These are phyloP conservation scores for Formica selysi DNA, from an alignment of 1,140 invertebrate species.

Conservation along the genomic window DNA sequence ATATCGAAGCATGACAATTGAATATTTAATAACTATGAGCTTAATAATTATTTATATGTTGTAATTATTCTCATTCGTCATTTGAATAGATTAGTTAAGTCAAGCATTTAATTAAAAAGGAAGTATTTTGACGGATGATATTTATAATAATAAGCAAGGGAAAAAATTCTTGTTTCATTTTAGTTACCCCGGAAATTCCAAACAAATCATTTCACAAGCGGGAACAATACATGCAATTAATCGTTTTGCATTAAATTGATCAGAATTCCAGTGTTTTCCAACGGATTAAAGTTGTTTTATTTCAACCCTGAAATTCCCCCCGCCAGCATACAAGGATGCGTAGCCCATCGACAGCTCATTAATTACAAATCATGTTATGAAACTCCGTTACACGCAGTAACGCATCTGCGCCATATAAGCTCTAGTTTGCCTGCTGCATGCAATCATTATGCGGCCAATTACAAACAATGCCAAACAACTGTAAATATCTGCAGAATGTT, in stretches of 20 bases:
- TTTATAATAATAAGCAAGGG: too few relatives aligned
- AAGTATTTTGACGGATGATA: too few relatives aligned
- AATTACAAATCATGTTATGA: slow-evolving; percentile 64
- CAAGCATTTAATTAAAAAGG: too few relatives aligned
- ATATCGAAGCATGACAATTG: too few relatives aligned
- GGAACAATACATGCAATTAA: not conserved
- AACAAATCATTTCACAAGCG: not conserved
- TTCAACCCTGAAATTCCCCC: not conserved
- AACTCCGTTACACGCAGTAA: slow-evolving; percentile 25
- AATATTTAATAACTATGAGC: too few relatives aligned
- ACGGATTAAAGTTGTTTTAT: slow-evolving; percentile 24
- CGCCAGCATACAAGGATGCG: not conserved
- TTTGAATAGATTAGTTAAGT: too few relatives aligned
- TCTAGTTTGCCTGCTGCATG: not conserved
- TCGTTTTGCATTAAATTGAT: not conserved
- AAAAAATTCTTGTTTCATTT: too few relatives aligned
- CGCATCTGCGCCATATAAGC: not conserved
- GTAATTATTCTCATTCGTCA: too few relatives aligned
- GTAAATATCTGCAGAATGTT: slow-evolving; percentile 18
- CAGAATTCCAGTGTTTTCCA: not conserved
- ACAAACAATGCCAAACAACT: not conserved
- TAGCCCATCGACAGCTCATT: slow-evolving; percentile 24
- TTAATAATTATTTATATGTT: too few relatives aligned
- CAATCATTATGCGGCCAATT: slow-evolving; percentile 14
- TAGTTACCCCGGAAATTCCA: not conserved